Base-by-base conservation (phyloP, 2,888 invertebrate genomes). In the Trilocha varians region DNA sequence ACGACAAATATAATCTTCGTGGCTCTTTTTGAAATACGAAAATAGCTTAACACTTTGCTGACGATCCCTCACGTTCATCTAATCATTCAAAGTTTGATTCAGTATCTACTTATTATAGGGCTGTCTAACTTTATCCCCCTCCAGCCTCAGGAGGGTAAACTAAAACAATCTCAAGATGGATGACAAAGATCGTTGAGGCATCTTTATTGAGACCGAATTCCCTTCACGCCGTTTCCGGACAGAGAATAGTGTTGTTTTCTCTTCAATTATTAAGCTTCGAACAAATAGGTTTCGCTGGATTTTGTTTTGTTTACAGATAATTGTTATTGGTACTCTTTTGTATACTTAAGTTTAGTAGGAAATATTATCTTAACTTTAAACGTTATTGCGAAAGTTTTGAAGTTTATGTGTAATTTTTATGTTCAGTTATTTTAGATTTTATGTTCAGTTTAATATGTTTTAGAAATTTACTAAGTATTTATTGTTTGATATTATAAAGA, bases 141-240 rank as follows among this genome's bases (percentile, higher is more conserved):
- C 14, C 8, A 11, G 38, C 34, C 41, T 38, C 34, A 25, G 17
- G 41, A 25, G 41, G 34, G 9, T 13, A 15, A 45, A 38, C 44
- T 52, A 39, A 41, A 38, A 35, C 16, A 35, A 37, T 32, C 39
- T 16, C 46, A 48, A 48, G 56, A 53, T 48, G 41, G 46, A 55
- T 55, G 38, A 41, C 39, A 42, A 15, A 32, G 36, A 44, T 41
- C 25, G 16, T 25, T 38, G 25, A 38, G 5, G 25, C 25, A 25
- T 25, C 6, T 25, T 25, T 25, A 25, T 25, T 25, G 25, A 25
- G 8, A 3, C 11, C 3, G 25, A 25, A 25, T 25, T 25, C 25
- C 11, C 25, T 25, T 25, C 3, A 2, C 11, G 6, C 8, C 25
- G 25, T 4, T 25, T 18, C 5, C 18, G 18, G 4, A 5, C 8